phyloP scores from a whole-genome alignment of 1,140 invertebrate species.

The Venturia canescens region DNA sequence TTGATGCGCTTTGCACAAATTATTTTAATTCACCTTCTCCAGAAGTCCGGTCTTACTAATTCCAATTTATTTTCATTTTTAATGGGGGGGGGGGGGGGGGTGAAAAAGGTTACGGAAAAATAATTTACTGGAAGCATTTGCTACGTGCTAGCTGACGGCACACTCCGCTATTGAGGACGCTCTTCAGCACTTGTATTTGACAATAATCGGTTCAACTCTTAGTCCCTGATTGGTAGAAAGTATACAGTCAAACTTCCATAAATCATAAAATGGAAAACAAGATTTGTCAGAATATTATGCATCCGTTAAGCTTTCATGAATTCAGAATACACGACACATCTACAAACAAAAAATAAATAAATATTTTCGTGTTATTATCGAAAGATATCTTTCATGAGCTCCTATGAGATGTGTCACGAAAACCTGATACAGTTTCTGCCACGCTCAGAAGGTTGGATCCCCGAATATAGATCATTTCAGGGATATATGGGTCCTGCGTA shows the following conservation, averaged over 20 bases:
- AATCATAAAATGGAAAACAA: too few relatives aligned
- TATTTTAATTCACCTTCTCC: neutral
- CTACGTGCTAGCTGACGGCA: neutral
- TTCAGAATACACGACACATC: neutral
- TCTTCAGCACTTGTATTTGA: too few relatives aligned
- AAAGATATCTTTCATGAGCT: neutral
- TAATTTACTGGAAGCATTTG: neutral
- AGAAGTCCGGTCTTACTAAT: neutral
- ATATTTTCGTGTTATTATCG: neutral
- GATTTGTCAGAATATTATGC: too few relatives aligned
- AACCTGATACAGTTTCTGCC: neutral
- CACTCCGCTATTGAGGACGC: neutral
- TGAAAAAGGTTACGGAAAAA: neutral
- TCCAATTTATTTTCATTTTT: neutral
- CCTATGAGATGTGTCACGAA: neutral
- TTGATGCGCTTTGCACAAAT: neutral
- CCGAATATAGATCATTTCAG: neutral
- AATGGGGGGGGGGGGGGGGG: too few relatives aligned
- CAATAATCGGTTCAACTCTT: neutral
- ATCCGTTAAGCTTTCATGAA: too few relatives aligned
- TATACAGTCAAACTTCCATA: too few relatives aligned
- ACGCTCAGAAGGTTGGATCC: neutral
- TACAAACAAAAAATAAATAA: neutral
- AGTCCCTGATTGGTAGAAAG: neutral
- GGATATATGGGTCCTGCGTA: conserved; percentile 11